Conservation (phyloP, 1,140 invertebrate species). For the Dreissena polymorpha region DNA sequence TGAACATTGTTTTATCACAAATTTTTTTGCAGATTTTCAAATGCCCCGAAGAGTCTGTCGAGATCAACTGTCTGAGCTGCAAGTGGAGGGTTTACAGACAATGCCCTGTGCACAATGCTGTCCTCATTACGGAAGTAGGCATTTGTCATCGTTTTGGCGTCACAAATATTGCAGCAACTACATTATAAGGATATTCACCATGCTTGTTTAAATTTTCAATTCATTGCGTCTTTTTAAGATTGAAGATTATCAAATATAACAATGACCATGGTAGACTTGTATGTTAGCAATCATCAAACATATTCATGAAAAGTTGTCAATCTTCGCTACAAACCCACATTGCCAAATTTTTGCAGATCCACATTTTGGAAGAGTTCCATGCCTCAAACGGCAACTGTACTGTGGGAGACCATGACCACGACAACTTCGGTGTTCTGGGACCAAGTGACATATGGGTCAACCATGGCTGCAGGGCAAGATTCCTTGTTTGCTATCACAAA, state of each 20-base stretch:
- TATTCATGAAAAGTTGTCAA: too few relatives aligned
- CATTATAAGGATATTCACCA: too few relatives aligned
- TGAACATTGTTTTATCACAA: too few relatives aligned
- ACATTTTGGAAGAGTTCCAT: not conserved
- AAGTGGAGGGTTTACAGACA: constrained; percentile 11
- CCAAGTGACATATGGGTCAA: constrained; percentile 16
- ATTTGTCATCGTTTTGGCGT: too few relatives aligned
- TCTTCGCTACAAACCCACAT: too few relatives aligned
- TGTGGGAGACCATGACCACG: not conserved
- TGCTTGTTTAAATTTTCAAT: too few relatives aligned
- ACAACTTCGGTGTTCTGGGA: constrained; percentile 31
- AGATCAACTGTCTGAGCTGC: constrained; percentile 39
- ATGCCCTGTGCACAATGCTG: constrained; percentile 10
- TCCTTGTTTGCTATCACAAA: constrained; percentile 44
- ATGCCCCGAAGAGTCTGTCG: constrained; percentile 17
- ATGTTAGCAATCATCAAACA: too few relatives aligned
- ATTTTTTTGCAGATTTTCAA: not conserved
- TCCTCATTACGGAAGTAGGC: constrained; percentile 18
- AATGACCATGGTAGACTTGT: too few relatives aligned
- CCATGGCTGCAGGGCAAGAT: constrained; percentile 32
- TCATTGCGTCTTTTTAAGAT: too few relatives aligned
- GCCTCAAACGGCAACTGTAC: constrained; percentile 15
- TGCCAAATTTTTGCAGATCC: too few relatives aligned
- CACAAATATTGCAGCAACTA: too few relatives aligned
- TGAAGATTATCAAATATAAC: too few relatives aligned